Base-by-base conservation (phyloP, 37 sponge, comb jelly and placozoan species). In the Crambe crambe region DNA sequence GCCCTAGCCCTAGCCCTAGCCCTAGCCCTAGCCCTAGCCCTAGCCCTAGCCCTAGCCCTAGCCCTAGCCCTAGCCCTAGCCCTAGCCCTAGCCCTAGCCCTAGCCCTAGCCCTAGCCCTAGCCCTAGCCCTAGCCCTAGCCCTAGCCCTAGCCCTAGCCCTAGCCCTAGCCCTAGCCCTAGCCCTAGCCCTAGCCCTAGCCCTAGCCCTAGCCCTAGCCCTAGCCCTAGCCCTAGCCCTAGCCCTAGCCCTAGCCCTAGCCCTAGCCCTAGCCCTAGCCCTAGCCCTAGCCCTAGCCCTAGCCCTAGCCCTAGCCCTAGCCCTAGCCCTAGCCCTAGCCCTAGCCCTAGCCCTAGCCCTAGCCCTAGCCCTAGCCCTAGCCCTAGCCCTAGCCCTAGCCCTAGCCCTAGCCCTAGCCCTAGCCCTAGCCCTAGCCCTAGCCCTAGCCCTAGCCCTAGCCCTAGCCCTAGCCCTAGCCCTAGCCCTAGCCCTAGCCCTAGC, bases 171-270 rank as follows among this genome's bases (percentile, higher is more conserved):
- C 6, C 12, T 15, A 47, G 51, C 12, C 12, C 10, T 6, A 47
- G 6, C 51, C 51, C 51, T 15, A 47, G 51, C 51, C 6, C 51
- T 47, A 47, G 51, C 10, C 51, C 51, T 15, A 6, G 12, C 51
- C 51, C 51, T 12, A 15, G 12, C 10, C 51, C 51, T 12, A 47
- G 12, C 51, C 51, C 51, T 47, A 47, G 51, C 51, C 51, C 6
- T 47, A 47, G 12, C 51, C 51, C 51, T 47, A 47, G 51, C 51
- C 51, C 51, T 47, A 47, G 51, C 51, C 51, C 51, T 47, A 47
- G 51, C 51, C 51, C 51, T 47, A 47, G 51, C 51, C 51, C 51
- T 47, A 47, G 51, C 51, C 51, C 51, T 47, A 47, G 51, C 51
- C 51, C 51, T 47, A 47, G 12, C 6, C 51, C 51, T 47, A 47